Percentiles rank a stretch among this genome's conserved stretches.
These are phyloP conservation scores for Peromyscus attwateri DNA, from an alignment of 2,797 vertebrate species.

Conservation along the genomic window DNA sequence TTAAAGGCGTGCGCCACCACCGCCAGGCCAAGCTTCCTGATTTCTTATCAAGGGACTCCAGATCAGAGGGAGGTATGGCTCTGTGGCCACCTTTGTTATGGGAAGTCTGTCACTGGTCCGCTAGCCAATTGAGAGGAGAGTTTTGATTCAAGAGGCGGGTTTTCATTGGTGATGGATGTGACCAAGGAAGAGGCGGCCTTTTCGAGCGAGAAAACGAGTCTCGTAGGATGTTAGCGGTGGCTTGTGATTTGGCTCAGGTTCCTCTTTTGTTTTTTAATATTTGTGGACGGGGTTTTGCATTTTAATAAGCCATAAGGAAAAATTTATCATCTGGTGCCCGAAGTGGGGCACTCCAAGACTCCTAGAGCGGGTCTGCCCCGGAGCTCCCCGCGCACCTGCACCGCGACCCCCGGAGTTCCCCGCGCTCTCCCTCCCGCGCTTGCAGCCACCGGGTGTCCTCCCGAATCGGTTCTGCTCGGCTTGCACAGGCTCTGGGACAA, in stretches of 20 bases:
- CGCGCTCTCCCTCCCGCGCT: background rate
- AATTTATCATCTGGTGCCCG: background rate
- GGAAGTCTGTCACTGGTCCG: background rate
- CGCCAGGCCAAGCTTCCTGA: background rate
- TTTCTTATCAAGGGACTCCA: background rate
- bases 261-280: background rate
- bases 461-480: background rate
- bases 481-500: background rate
- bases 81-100: background rate
- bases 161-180: background rate
- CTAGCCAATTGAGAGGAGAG: background rate
- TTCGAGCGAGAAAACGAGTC: background rate
- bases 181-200: background rate
- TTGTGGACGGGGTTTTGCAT: background rate
- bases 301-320: background rate
- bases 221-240: background rate
- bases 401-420: too few species aligned
- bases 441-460: background rate
- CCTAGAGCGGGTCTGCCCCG: too few species aligned
- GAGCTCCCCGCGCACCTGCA: too few species aligned
- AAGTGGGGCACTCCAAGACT: background rate
- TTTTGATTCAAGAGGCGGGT: background rate
- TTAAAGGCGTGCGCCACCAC: too few species aligned
- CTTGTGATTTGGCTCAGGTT: background rate
- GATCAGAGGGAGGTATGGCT: background rate